Evolutionary conservation across 2,113 vertebrate species (phyloP), one percentile per base, ranked within the genome.

Genomic region (Rhodinocichla rosea): DNA sequence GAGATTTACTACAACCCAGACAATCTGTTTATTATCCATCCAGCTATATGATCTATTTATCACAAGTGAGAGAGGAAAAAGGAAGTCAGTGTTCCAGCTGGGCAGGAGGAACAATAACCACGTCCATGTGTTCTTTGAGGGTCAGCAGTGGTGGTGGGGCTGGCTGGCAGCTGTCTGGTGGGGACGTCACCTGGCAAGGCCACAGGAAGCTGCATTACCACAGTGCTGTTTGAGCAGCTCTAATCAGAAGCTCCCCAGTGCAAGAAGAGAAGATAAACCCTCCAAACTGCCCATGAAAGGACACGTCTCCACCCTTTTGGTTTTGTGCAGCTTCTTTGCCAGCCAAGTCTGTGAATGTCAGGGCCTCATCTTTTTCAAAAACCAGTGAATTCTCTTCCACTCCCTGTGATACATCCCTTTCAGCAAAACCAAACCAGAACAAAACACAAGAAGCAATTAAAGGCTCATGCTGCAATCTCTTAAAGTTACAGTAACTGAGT

Each of bases 151-250:
- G 83, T 82, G 93, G 45, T 90, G 70, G 94, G 87, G 76, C 87
- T 95, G 97, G 90, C 95, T 3, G 3, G 37, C 42, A 59, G 92
- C 95, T 84, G 27, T 22, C 60, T 92, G 55, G 96, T 94, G 94
- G 91, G 68, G 17, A 95, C 70, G 95, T 97, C 97, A 97, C 89
- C 94, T 97, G 97, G 96, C 94, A 91, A 85, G 95, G 94, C 65
- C 86, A 80, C 81, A 94, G 92, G 95, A 97, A 98, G 97, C 96
- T 69, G 86, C 92, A 82, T 80, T 56, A 93, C 95, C 94, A 97
- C 95, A 96, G 78, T 89, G 96, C 95, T 95, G 89, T 92, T 90
- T 47, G 83, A 97, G 94, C 88, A 94, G 95, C 75, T 1, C 1
- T 92, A 91, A 92, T 70, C 74, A 65, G 94, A 69, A 94, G 70